A percentile compares a stretch with the other conserved stretches of the same genome.
Conservation (phyloP, 2,888 invertebrate genomes). For the Lordiphosa andalusiaca region DNA sequence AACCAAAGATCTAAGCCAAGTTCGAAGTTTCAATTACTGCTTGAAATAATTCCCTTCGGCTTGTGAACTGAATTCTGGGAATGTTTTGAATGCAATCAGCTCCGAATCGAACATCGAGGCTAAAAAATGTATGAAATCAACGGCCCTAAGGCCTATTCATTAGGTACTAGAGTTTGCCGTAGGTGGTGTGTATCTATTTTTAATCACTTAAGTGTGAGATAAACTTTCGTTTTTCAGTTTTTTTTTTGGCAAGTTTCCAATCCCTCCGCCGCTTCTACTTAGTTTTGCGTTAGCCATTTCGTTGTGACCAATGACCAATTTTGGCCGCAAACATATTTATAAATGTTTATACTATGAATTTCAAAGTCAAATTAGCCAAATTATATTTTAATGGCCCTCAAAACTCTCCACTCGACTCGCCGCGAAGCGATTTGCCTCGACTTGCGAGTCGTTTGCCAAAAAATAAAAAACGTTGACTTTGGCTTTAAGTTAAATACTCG, state of each 20-base stretch:
- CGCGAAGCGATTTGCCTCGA: slow-evolving; percentile 15
- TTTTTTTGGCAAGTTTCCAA: neutral
- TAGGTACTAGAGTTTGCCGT: no score
- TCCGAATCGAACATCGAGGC: no score
- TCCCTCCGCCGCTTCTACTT: neutral
- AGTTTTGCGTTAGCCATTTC: slow-evolving; percentile 17
- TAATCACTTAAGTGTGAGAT: neutral
- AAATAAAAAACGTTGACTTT: slow-evolving; percentile 16
- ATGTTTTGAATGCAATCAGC: no score
- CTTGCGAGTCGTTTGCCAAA: slow-evolving; percentile 25
- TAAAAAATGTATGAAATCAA: no score
- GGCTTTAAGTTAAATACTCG: slow-evolving; percentile 6
- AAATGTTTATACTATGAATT: slow-evolving; percentile 9
- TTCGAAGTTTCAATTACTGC: no score
- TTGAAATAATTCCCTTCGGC: no score
- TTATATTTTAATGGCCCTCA: slow-evolving; percentile 53
- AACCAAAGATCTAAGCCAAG: no score
- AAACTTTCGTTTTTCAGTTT: slow-evolving; percentile 44
- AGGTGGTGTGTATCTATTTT: no score
- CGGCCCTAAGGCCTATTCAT: no score
- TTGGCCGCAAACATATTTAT: slow-evolving; percentile 15
- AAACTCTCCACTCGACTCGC: slow-evolving; percentile 18
- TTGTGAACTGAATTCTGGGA: no score
- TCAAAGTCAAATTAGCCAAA: slow-evolving; percentile 52
- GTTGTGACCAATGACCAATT: slow-evolving; percentile 16